phyloP scores from a whole-genome alignment of 2,797 vertebrate genomes.

The Sarcoramphus papa region DNA sequence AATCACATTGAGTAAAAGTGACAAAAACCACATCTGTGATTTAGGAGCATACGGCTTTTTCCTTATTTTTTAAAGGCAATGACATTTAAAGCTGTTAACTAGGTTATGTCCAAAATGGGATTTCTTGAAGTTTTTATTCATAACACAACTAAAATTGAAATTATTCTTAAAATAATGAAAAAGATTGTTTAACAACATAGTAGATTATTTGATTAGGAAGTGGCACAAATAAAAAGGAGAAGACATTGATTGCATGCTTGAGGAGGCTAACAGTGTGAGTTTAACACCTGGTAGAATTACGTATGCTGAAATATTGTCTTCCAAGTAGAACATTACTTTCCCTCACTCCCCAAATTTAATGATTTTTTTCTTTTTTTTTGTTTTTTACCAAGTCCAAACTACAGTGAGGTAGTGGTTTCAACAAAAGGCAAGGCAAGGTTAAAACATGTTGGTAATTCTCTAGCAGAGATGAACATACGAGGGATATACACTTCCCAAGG shows the following conservation, averaged over 20 bases:
- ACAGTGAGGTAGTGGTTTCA: not conserved
- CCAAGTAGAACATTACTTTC: not conserved
- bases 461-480: not conserved
- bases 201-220: not conserved
- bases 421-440: not conserved
- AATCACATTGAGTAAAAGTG: not conserved
- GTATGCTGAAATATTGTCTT: not conserved
- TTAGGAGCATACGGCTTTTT: not conserved
- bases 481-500: not conserved
- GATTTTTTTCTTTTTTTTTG: rapidly evolving
- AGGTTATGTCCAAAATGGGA: not conserved
- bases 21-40: not conserved
- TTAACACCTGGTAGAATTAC: not conserved
- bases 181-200: not conserved
- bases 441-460: not conserved
- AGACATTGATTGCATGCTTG: not conserved
- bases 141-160: not conserved
- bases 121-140: not conserved
- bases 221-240: not conserved
- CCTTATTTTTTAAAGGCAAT: not conserved
- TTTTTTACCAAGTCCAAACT: not conserved
- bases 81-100: conserved; percentile 17
- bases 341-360: not conserved
- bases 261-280: not conserved
- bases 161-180: not conserved